Evolutionary conservation across 1,140 invertebrate species (phyloP), one percentile per base, ranked within the genome.

Genomic region (Zeugodacus cucurbitae): DNA sequence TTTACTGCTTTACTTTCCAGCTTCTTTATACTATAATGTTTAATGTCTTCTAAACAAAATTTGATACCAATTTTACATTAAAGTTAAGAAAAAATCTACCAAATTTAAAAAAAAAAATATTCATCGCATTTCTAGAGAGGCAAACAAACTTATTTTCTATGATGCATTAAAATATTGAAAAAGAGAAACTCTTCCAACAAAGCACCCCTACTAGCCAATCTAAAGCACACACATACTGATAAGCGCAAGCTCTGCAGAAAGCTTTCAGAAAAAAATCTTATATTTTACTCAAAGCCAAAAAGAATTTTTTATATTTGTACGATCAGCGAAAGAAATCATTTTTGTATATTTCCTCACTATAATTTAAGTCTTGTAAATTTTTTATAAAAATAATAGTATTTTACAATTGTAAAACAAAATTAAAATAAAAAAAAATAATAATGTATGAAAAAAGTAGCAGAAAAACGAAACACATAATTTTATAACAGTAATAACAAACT

Each of bases 221-320:
- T 82, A 48, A 29, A n/a, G 32, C 74, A 48, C 37, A 70, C 62
- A 1, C 2, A 34, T 29, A 70, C 5, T 34, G 22, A 37, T 20
- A 37, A 29, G 1, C 3, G 32, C 64, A 82, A 82, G 4, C 41
- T 48, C 11, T 17, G 7, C n/a, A 29, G 11, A 26, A 54, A 14
- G 44, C 74, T 82, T 82, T 54, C 74, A 82, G 48, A 26, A 54
- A 44, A 48, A 82, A n/a, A n/a, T n/a, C 41, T 82, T 82, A 48
- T 48, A 41, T 54, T 54, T 82, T 82, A 82, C 74, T 82, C 34
- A 54, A 82, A 48, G 74, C 74, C 74, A 82, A 82, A 82, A 48
- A 82, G 44, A 82, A 29, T 82, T 82, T 82, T 82, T 48, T 82
- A 82, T 82, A 82, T 82, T 82, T 82, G 74, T 82, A 82, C 74